Percentiles rank a stretch among this genome's conserved stretches.
Conservation (phyloP, 2,113 vertebrate species). For the Nanger granti region DNA sequence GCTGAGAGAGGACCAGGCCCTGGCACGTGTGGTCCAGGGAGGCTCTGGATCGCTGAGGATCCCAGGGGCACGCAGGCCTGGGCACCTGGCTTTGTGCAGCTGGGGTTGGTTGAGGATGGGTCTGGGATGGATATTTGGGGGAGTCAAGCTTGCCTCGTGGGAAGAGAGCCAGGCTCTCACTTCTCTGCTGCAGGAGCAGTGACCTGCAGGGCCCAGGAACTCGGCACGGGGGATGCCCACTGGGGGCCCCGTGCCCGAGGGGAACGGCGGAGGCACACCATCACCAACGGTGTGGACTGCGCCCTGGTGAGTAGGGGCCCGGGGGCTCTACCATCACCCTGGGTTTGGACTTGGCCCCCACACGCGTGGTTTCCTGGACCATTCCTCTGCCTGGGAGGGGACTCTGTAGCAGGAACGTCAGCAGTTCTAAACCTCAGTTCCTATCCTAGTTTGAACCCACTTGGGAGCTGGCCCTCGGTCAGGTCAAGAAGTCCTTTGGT, state of each 20-base stretch:
- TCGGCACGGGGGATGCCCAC: not conserved
- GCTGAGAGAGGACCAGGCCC: too few species aligned
- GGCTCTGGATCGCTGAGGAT: not conserved
- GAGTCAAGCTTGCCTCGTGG: rapidly evolving
- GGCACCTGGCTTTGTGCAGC: constrained; percentile 25
- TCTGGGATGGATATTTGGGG: not conserved
- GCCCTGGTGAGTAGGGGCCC: constrained; percentile 78
- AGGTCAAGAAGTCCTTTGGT: not conserved
- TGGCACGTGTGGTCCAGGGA: too few species aligned
- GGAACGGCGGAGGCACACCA: constrained; percentile 92
- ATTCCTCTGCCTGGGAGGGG: not conserved
- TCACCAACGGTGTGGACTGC: constrained; percentile 92
- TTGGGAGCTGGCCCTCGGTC: not conserved
- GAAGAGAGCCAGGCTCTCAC: not conserved
- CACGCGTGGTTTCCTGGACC: not conserved
- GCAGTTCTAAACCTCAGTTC: not conserved
- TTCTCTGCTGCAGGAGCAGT: not conserved
- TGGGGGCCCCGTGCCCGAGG: constrained; percentile 69
- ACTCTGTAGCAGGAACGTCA: rapidly evolving
- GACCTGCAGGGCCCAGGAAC: constrained; percentile 1
- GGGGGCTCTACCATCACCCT: not conserved
- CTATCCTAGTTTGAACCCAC: not conserved
- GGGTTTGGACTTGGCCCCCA: not conserved
- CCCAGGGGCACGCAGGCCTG: not conserved
- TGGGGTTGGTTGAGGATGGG: rapidly evolving